Evolutionary conservation across 1,140 invertebrate genomes (phyloP).

Genomic region (Zaprionus lachaisei): DNA sequence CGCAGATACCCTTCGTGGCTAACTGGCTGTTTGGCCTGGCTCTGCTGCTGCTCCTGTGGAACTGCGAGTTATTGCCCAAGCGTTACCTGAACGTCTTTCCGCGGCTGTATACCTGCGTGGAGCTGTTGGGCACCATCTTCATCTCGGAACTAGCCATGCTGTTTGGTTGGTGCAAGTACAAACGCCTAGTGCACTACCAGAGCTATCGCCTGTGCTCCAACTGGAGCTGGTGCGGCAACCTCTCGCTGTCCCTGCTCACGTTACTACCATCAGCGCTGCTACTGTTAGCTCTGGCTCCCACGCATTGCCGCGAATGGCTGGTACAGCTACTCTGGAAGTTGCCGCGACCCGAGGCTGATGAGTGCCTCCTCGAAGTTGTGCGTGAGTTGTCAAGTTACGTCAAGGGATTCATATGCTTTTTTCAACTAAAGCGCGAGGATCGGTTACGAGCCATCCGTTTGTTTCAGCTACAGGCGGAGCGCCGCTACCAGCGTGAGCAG

Average conservation of each 20-base stretch:
- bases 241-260: conserved; percentile 7
- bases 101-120: conserved; percentile 11
- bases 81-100: conserved; percentile 16
- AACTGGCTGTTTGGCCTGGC: conserved; percentile 32
- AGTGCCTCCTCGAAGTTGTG: conserved; percentile 19
- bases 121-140: conserved; percentile 46
- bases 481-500: background rate
- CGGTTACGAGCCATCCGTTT: conserved; percentile 35
- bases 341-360: conserved; percentile 29
- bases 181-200: conserved; percentile 19
- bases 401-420: conserved; percentile 30
- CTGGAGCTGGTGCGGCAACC: conserved; percentile 41
- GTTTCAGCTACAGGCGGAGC: conserved; percentile 39
- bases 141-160: conserved; percentile 37
- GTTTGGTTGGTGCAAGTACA: conserved; percentile 40
- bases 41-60: conserved; percentile 38
- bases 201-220: conserved; percentile 22
- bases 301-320: conserved; percentile 31
- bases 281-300: conserved; percentile 6
- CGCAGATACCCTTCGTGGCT: conserved; percentile 16
- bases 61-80: conserved; percentile 41
- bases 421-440: conserved; percentile 40
- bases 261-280: conserved; percentile 20
- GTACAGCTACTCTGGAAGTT: conserved; percentile 29
- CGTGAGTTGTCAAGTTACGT: conserved; percentile 37